Base-by-base conservation (phyloP, 2,888 invertebrate genomes). In the Patella depressa region DNA sequence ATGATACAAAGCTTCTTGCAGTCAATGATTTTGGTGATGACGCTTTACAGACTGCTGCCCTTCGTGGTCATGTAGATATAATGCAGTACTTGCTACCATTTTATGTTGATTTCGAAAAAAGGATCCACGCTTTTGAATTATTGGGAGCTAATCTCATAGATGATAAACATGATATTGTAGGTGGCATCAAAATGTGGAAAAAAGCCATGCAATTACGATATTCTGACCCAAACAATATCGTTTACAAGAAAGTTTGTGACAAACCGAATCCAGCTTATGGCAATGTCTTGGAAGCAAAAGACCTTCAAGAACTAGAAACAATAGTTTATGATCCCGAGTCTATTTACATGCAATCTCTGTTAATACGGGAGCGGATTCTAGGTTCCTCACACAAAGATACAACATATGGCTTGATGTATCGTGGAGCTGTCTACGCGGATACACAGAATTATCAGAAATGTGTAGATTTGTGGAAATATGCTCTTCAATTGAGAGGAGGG, bases 61-160 rank as follows among this genome's bases (percentile, higher is more conserved):
- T 97, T 14, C 96, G 95, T 91, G 96, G 95, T 74, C 89, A 89
- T 74, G 82, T 82, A 2, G 86, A 88, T 54, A 90, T 92, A 59
- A 88, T 91, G 29, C 94, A 94, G 81, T 94, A 95, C 91, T 93
- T 97, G 76, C 93, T 94, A 24, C 53, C 19, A 14, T 65, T 45
- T 74, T 19, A 19, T 45, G 45, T 29, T n/a, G 65, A 19, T n/a
- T 92, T 94, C 3, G 94, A 94, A 89, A 94, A 95, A 84, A 91
- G 95, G 76, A 96, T 97, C 0, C 96, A 97, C 92, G 96, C 97
- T 11, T 94, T 96, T 90, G 97, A 98, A 92, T 93, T 98, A 85
- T 95, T 97, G 90, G 97, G 96, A 2, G 94, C 96, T 29, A 96
- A 97, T 77, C 96, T 95, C 92, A 93, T 97, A 74, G 97, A 97